phyloP scores from a whole-genome alignment of 2,797 vertebrate species.

The Numenius phaeopus region DNA sequence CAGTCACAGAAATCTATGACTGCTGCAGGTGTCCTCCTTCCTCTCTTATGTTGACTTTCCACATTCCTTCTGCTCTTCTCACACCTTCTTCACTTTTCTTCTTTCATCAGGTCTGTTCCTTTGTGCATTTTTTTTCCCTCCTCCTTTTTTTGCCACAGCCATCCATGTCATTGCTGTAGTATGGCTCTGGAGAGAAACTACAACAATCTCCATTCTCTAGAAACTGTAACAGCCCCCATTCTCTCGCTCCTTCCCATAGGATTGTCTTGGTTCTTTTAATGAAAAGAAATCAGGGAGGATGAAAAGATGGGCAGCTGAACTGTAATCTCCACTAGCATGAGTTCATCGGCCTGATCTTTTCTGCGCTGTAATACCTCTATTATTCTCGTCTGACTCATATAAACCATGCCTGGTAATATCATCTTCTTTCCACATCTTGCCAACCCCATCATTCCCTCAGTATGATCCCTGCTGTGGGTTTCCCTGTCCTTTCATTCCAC shows the following conservation, averaged over 20 bases:
- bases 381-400: slow-evolving; percentile 8
- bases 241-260: neutral
- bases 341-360: neutral
- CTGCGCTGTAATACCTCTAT: neutral
- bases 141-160: neutral
- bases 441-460: neutral
- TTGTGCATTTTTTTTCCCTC: neutral
- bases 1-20: neutral
- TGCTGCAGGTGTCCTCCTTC: neutral
- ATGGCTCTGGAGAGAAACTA: neutral
- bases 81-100: neutral
- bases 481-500: neutral
- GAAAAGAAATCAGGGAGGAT: neutral
- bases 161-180: neutral
- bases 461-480: neutral
- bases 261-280: neutral
- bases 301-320: neutral
- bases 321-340: neutral
- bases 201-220: neutral
- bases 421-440: neutral
- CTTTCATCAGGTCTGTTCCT: neutral
- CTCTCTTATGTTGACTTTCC: neutral
- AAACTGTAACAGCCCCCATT: neutral
- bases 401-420: neutral
- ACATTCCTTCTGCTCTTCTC: neutral